Evolutionary conservation across 1,140 invertebrate genomes (phyloP).

Genomic region (Drosophila repletoides): DNA sequence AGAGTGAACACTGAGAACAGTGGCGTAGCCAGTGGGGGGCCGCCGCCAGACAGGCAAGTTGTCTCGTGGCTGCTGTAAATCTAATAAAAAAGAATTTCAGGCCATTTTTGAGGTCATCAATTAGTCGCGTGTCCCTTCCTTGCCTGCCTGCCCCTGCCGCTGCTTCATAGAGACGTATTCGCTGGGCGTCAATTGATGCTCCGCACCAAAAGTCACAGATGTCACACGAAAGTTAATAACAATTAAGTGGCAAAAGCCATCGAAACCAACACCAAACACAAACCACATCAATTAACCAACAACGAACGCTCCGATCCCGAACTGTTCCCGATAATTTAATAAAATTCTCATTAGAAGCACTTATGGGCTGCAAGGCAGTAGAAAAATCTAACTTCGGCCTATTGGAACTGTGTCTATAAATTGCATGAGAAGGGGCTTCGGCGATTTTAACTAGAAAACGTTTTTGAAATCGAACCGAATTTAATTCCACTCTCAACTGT

Average conservation of each 20-base stretch:
- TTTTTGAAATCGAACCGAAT: too few species aligned
- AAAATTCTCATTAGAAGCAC: slow-evolving; percentile 42
- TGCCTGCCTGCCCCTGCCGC: not conserved
- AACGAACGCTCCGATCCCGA: not conserved
- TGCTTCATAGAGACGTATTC: not conserved
- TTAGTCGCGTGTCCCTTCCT: slow-evolving; percentile 40
- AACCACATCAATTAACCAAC: slow-evolving; percentile 50
- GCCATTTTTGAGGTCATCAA: slow-evolving; percentile 62
- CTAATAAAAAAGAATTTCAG: slow-evolving; percentile 71
- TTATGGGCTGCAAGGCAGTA: not conserved
- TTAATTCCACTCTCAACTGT: too few species aligned
- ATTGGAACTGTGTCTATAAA: not conserved
- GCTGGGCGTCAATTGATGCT: slow-evolving; percentile 60
- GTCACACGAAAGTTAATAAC: slow-evolving; percentile 79
- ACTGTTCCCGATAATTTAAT: slow-evolving; percentile 54
- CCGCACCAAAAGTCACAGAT: slow-evolving; percentile 70
- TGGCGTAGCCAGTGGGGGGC: not conserved
- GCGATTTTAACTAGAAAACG: too few species aligned
- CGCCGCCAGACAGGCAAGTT: not conserved
- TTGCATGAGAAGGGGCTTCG: too few species aligned
- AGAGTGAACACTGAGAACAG: not conserved
- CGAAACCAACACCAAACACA: slow-evolving; percentile 27
- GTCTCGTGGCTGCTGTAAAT: slow-evolving; percentile 48
- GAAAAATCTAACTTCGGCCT: not conserved
- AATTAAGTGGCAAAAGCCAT: slow-evolving; percentile 52